Conservation (phyloP, 1,140 invertebrate species). For the Glossosoma conforme region DNA sequence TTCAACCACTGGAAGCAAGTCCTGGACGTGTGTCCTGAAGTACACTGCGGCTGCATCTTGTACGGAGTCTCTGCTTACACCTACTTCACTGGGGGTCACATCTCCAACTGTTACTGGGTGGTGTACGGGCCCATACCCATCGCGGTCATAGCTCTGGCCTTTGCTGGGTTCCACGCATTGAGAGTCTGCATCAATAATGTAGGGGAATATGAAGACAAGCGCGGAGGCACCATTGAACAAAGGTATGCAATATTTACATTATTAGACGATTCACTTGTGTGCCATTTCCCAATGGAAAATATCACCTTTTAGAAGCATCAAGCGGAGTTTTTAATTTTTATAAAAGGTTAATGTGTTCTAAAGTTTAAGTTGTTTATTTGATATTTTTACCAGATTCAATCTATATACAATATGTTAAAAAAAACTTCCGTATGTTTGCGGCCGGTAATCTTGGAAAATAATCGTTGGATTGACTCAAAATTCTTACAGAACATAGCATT, state of each 20-base stretch:
- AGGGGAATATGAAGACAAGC: conserved; percentile 48
- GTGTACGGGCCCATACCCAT: conserved; percentile 55
- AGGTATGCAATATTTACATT: conserved; percentile 43
- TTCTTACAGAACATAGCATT: too few species aligned
- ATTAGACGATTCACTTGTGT: not conserved
- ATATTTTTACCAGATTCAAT: too few species aligned
- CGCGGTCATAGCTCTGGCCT: conserved; percentile 50
- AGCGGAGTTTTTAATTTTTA: too few species aligned
- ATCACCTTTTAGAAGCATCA: too few species aligned
- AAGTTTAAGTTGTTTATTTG: too few species aligned
- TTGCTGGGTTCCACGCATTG: conserved; percentile 61
- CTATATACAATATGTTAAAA: too few species aligned
- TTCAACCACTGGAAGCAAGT: conserved; percentile 63
- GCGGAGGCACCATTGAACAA: conserved; percentile 49
- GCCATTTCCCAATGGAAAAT: too few species aligned
- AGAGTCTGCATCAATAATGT: conserved; percentile 57
- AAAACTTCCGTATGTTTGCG: too few species aligned
- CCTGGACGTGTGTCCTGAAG: conserved; percentile 58
- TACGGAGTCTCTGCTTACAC: conserved; percentile 55
- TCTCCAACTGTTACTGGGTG: conserved; percentile 57
- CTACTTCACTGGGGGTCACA: conserved; percentile 61
- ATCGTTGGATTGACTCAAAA: too few species aligned
- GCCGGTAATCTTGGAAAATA: too few species aligned
- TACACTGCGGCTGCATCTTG: conserved; percentile 62
- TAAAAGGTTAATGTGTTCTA: too few species aligned